A percentile compares a stretch with the other conserved stretches of the same genome.
Conservation (phyloP, 2,888 invertebrate genomes). For the Eupsilia transversa region DNA sequence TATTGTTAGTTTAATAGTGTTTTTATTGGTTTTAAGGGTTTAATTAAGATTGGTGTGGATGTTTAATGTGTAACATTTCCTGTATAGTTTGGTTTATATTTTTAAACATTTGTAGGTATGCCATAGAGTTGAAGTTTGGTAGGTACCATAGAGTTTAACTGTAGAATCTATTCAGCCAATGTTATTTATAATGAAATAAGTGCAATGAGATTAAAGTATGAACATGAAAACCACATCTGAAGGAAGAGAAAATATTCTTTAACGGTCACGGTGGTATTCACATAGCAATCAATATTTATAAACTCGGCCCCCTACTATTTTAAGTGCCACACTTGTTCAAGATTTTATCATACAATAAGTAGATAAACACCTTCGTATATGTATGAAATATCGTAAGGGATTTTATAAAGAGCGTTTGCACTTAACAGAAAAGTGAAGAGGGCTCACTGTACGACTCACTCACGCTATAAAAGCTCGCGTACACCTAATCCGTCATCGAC, state of each 20-base stretch:
- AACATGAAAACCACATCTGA: background rate
- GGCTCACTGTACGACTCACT: background rate
- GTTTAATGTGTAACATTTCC: background rate
- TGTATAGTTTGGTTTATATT: background rate
- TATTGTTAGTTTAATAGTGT: constrained; percentile 43
- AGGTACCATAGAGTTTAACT: background rate
- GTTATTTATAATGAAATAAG: no score
- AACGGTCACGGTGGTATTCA: background rate
- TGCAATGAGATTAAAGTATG: background rate
- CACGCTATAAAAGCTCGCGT: background rate
- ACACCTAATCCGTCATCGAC: no score
- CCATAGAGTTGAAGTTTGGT: background rate
- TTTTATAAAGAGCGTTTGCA: constrained; percentile 4
- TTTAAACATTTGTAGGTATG: background rate
- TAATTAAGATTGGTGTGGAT: constrained; percentile 23
- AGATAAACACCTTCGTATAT: background rate
- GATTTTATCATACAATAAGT: background rate
- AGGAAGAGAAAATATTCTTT: background rate
- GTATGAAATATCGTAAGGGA: background rate
- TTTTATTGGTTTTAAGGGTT: constrained; percentile 23
- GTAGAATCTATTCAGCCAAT: background rate
- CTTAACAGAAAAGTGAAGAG: background rate
- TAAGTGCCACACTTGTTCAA: background rate
- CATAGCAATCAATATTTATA: background rate
- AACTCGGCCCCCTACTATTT: background rate